phyloP scores from a whole-genome alignment of 2,797 vertebrate genomes.

The Graptemys geographica region DNA sequence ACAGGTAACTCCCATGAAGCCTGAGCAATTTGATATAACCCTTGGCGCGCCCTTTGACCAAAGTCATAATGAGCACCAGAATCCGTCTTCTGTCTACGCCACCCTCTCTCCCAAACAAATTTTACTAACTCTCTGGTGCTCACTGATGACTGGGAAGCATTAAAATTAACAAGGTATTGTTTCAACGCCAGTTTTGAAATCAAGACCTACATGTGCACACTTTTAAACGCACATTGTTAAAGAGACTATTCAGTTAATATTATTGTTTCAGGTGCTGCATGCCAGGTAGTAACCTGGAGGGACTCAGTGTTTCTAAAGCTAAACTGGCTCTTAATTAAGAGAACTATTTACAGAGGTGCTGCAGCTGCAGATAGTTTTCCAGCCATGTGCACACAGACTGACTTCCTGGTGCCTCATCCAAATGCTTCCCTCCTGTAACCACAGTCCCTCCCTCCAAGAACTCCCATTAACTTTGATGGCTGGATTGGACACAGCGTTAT shows the following conservation, averaged over 20 bases:
- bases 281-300: not conserved
- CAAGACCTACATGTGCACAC: not conserved
- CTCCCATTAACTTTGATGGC: not conserved
- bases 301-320: not conserved
- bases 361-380: not conserved
- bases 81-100: not conserved
- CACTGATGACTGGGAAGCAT: not conserved
- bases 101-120: not conserved
- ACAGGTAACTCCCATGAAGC: not conserved
- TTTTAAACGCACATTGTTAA: conserved; percentile 7
- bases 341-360: not conserved
- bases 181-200: not conserved
- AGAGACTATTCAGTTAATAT: not conserved
- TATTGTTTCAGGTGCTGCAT: not conserved
- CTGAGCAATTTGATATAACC: not conserved
- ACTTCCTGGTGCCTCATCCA: not conserved
- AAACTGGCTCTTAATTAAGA: not conserved
- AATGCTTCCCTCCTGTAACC: not conserved
- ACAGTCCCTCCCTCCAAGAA: not conserved
- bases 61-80: not conserved
- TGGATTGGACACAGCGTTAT: not conserved
- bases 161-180: not conserved
- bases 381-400: not conserved
- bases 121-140: not conserved
- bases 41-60: not conserved